Evolutionary conservation across 1,140 invertebrate species (phyloP), one percentile per base, ranked within the genome.

Genomic region (Leptonema lineaticorne): DNA sequence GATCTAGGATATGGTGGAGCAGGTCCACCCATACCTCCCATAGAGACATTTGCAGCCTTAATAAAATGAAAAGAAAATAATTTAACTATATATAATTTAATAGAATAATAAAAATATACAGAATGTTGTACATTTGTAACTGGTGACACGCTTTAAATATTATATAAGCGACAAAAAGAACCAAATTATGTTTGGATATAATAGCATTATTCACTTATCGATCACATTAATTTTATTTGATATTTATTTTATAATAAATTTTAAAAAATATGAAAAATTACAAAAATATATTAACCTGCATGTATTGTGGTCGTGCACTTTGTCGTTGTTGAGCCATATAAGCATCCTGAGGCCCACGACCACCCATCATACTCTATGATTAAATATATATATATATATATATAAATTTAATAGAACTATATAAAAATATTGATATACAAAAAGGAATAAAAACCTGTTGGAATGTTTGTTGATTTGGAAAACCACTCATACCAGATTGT

Each of bases 31-130:
- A 87, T 86, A 66, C 83, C 85, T 33, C 86, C 86, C 87, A 89
- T 89, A 2, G 87, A 87, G 18, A 89, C 87, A 76, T 88, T 89
- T 0, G 87, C 86, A 6, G 87, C 85, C 81, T 88, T 76, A 53
- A 72, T 70, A 68, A 60, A 22, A 41, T 37, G 41, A 45, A 14
- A 48, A 48, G 22, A 48, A 1, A 53, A 26, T 48, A 41, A 4
- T 3, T 41, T 9, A 14, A 2, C 37, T n/a, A n/a, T n/a, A n/a
- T n/a, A n/a, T n/a, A n/a, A n/a, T n/a, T n/a, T n/a, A n/a, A n/a
- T n/a, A n/a, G n/a, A n/a, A n/a, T n/a, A 7, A 57, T 20, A 57
- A 6, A 26, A 27, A 22, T 57, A 4, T 57, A 56, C 24, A 56
- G 6, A 22, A 3, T 20, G 7, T 56, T 16, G 50, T 57, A 57